phyloP scores from a whole-genome alignment of 2,797 vertebrate species.

The Fratercula arctica region DNA sequence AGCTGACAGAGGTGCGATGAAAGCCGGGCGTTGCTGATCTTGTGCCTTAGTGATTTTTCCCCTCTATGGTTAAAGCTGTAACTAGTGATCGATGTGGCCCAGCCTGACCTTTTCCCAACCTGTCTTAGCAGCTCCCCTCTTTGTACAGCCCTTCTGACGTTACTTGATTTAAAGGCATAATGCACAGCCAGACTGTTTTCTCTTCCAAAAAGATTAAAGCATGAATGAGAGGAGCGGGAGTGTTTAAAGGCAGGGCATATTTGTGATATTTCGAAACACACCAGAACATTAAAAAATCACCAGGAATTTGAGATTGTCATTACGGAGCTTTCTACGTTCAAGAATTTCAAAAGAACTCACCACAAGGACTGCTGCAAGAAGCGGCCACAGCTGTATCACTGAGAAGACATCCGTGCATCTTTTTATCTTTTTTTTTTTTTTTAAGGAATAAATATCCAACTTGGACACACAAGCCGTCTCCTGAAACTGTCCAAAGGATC shows the following conservation, averaged over 20 bases:
- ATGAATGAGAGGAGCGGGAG: neutral
- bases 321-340: neutral
- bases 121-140: neutral
- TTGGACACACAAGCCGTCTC: neutral
- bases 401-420: neutral
- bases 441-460: neutral
- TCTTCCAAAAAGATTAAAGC: neutral
- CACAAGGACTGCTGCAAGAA: neutral
- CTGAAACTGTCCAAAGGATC: neutral
- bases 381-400: neutral
- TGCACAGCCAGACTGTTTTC: neutral
- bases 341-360: neutral
- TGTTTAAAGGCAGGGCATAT: neutral
- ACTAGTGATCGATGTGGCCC: neutral
- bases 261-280: neutral
- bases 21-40: neutral
- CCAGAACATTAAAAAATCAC: neutral
- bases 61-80: neutral
- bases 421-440: too few species aligned
- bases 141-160: neutral
- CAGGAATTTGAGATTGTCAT: neutral
- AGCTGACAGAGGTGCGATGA: neutral
- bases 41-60: neutral
- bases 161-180: neutral
- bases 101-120: neutral